A percentile compares a stretch with the other conserved stretches of the same genome.
Conservation (phyloP, 2,888 invertebrate species). For the Oligia latruncula region DNA sequence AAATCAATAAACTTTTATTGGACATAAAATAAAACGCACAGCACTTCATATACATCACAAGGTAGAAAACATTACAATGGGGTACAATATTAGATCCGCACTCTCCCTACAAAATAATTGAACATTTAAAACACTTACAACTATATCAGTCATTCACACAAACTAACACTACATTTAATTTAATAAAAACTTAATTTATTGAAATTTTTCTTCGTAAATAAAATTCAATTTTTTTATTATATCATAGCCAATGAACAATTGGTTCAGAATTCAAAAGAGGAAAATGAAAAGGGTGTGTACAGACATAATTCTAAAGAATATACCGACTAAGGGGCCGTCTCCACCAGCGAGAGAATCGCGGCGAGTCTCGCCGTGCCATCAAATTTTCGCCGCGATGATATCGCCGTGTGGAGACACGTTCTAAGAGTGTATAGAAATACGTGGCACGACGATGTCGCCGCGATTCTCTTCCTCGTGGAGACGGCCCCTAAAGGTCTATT, state of each 20-base stretch:
- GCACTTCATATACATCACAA: slow-evolving; percentile 72
- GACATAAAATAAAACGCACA: slow-evolving; percentile 73
- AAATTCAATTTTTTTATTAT: slow-evolving; percentile 6
- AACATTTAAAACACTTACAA: slow-evolving; percentile 65
- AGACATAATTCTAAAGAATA: neutral
- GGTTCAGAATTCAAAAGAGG: neutral
- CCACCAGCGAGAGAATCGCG: too few relatives aligned
- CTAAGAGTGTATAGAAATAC: too few relatives aligned
- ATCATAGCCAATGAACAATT: slow-evolving; percentile 42
- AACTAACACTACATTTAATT: slow-evolving; percentile 32
- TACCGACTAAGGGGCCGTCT: neutral
- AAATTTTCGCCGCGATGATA: too few relatives aligned
- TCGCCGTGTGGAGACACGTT: too few relatives aligned
- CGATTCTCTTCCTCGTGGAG: too few relatives aligned
- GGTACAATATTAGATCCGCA: slow-evolving; percentile 60
- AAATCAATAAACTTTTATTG: slow-evolving; percentile 71
- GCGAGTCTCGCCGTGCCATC: too few relatives aligned
- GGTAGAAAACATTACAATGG: slow-evolving; percentile 70
- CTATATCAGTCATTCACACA: slow-evolving; percentile 71
- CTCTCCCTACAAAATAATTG: slow-evolving; percentile 64
- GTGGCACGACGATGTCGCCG: too few relatives aligned
- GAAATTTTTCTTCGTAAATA: slow-evolving; percentile 8
- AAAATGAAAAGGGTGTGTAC: neutral
- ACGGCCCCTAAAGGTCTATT: neutral
- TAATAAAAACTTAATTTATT: slow-evolving; percentile 33